Conservation (phyloP, 1,140 invertebrate species). For the Psix sp. region DNA sequence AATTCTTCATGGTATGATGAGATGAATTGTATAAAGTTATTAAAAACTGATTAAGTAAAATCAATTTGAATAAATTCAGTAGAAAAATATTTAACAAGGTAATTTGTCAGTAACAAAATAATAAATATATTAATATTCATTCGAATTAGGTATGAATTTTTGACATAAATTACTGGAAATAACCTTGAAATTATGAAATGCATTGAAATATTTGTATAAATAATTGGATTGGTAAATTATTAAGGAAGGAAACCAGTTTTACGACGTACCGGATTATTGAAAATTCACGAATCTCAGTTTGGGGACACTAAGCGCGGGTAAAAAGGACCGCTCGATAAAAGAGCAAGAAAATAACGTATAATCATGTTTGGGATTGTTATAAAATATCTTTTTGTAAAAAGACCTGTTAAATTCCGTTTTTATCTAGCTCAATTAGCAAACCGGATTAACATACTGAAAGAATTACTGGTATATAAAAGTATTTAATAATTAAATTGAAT, state of each 20-base stretch:
- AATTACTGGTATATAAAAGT: conserved; percentile 37
- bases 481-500: conserved; percentile 31
- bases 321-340: conserved; percentile 15
- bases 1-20: too few relatives aligned
- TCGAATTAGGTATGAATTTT: too few relatives aligned
- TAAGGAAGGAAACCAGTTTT: conserved; percentile 41
- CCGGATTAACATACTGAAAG: conserved; percentile 21
- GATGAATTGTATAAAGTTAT: too few relatives aligned
- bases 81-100: too few relatives aligned
- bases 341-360: conserved; percentile 34
- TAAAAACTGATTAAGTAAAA: too few relatives aligned
- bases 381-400: too few relatives aligned
- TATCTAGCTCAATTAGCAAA: conserved; percentile 48
- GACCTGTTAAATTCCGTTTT: conserved; percentile 49
- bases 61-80: too few relatives aligned
- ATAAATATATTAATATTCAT: too few relatives aligned
- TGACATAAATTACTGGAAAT: too few relatives aligned
- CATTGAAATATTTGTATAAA: conserved; percentile 13
- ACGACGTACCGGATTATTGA: conserved; percentile 40
- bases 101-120: too few relatives aligned
- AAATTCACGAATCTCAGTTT: conserved; percentile 52
- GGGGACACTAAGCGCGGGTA: conserved; percentile 22
- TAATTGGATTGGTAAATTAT: conserved; percentile 39
- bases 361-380: conserved; percentile 33
- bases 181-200: too few relatives aligned